Evolutionary conservation across 2,113 vertebrate species (phyloP).

Genomic region (Centrocercus urophasianus): DNA sequence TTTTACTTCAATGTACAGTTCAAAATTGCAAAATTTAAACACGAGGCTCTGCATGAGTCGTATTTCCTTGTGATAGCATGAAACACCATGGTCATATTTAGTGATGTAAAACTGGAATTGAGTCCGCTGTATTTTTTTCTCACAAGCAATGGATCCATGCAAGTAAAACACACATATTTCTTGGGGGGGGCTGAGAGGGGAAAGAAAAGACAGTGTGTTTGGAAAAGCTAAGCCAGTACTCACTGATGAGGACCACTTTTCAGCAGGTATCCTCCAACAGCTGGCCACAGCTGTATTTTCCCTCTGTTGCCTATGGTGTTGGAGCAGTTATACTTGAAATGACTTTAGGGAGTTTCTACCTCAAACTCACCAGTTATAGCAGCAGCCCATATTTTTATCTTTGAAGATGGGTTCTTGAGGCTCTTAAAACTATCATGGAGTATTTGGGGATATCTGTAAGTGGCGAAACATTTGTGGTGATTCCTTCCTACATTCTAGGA

Average conservation of each 20-base stretch:
- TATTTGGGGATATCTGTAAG: not conserved
- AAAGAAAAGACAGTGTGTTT: not conserved
- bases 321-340: not conserved
- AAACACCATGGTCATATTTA: not conserved
- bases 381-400: not conserved
- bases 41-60: not conserved
- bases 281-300: not conserved
- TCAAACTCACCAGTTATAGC: not conserved
- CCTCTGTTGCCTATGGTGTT: not conserved
- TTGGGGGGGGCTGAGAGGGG: not conserved
- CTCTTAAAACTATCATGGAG: not conserved
- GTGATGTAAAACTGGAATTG: not conserved
- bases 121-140: not conserved
- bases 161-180: not conserved
- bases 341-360: not conserved
- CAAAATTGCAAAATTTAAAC: not conserved
- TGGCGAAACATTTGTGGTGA: not conserved
- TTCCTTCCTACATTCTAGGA: not conserved
- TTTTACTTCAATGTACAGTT: not conserved
- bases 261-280: not conserved
- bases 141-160: not conserved
- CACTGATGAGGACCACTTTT: not conserved
- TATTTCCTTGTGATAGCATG: not conserved
- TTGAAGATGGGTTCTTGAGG: not conserved
- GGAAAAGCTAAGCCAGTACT: not conserved